Evolutionary conservation across 1,140 invertebrate species (phyloP).

Genomic region (Drosophila ironensis): DNA sequence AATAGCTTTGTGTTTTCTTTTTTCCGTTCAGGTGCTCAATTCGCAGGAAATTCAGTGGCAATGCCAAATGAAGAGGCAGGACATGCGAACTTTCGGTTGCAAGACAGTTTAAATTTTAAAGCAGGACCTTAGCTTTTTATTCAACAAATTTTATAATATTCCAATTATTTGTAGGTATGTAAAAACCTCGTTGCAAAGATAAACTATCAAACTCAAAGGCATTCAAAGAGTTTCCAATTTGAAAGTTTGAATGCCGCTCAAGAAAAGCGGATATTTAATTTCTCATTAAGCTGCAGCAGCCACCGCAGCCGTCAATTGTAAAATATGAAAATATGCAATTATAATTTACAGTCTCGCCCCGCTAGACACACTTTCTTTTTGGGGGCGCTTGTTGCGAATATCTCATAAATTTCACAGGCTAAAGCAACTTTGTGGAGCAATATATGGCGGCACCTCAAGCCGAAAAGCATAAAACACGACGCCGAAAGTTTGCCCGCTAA

Average conservation of each 20-base stretch:
- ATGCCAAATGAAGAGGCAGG: slow-evolving; percentile 4
- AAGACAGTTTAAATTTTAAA: no score
- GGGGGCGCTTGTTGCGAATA: slow-evolving; percentile 20
- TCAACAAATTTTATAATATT: no score
- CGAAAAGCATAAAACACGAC: slow-evolving; percentile 43
- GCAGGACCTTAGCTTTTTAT: no score
- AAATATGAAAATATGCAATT: slow-evolving; percentile 80
- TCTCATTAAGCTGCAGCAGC: slow-evolving; percentile 53
- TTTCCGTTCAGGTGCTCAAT: slow-evolving; percentile 1
- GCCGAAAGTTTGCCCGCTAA: slow-evolving; percentile 72
- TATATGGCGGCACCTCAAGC: slow-evolving; percentile 9
- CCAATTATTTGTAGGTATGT: background rate
- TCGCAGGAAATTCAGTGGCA: slow-evolving; percentile 8
- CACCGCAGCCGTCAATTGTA: slow-evolving; percentile 64
- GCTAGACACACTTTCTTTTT: slow-evolving; percentile 4
- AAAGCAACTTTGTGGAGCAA: slow-evolving; percentile 59
- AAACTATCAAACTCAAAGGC: background rate
- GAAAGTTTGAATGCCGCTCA: slow-evolving; percentile 55
- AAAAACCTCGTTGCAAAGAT: background rate
- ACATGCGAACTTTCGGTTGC: background rate
- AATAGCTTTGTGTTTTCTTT: slow-evolving; percentile 2
- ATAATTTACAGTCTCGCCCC: slow-evolving; percentile 70
- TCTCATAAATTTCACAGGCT: slow-evolving; percentile 53
- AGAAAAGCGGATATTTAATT: slow-evolving; percentile 59
- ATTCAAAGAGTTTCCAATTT: slow-evolving; percentile 3